phyloP scores from a whole-genome alignment of 2,797 vertebrate genomes.

The Danio jaintianensis region DNA sequence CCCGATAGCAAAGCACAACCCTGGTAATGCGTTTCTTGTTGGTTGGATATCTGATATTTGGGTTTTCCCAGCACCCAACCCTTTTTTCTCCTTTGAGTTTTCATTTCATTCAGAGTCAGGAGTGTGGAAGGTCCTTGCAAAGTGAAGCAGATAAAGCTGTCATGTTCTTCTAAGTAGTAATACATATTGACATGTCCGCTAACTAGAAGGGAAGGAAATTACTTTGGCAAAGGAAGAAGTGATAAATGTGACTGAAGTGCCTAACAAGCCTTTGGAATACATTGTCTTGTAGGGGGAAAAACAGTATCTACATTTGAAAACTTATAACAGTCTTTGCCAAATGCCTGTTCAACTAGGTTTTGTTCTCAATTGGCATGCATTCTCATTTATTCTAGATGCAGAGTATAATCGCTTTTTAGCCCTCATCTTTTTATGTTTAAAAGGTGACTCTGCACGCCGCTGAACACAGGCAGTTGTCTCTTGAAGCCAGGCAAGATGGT shows the following conservation, averaged over 20 bases:
- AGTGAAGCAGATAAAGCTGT: constrained; percentile 52
- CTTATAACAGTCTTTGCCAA: background rate
- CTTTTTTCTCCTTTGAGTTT: constrained; percentile 14
- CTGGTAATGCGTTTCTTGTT: background rate
- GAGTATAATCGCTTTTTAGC: background rate
- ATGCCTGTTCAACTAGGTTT: constrained; percentile 6
- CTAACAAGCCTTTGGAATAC: constrained; percentile 34
- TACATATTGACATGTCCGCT: constrained; percentile 47
- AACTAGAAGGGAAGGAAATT: constrained; percentile 45
- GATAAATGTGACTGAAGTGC: constrained; percentile 50
- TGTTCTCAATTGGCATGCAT: constrained; percentile 4
- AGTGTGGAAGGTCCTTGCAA: constrained; percentile 45
- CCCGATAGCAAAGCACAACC: background rate
- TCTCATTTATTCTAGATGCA: constrained; percentile 6
- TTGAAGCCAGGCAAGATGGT: constrained; percentile 19
- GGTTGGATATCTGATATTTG: constrained; percentile 4
- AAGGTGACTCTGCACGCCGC: background rate
- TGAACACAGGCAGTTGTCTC: constrained; percentile 27
- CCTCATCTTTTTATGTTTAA: background rate
- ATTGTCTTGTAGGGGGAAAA: constrained; percentile 1
- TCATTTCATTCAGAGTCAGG: constrained; percentile 1
- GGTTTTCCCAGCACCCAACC: background rate
- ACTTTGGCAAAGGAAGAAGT: constrained; percentile 29
- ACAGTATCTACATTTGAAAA: constrained; percentile 30
- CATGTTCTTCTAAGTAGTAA: constrained; percentile 31